Base-by-base conservation (phyloP, 2,888 invertebrate genomes). In the Pachliopta kotzebuea region DNA sequence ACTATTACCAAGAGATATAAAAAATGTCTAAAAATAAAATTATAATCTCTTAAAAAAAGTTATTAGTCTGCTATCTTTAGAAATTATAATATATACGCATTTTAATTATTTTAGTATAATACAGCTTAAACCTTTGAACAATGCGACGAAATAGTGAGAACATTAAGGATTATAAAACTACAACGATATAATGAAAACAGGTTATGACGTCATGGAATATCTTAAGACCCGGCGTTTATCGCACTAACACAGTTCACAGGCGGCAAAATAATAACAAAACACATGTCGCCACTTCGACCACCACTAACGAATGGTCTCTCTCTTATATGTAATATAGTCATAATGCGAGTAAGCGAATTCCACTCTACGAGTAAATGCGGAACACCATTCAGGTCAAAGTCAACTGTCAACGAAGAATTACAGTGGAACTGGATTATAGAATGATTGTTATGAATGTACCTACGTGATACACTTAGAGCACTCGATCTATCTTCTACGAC, bases 401-500 rank as follows among this genome's bases (percentile, higher is more conserved):
- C 60, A 65, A 52, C 56, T 52, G 60, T 59, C 59, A 62, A 26
- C 53, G 18, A 45, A 29, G 60, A 60, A 53, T 53, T 52, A 65
- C 53, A 53, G 56, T 56, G 26, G 56, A 53, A 53, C 21, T 65
- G 52, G 64, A 52, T 64, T 60, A 45, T 56, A 52, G 56, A 56
- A 56, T 55, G 56, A 65, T 65, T 60, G 64, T 56, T 56, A 60
- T 60, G 60, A 57, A 65, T 64, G 64, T 60, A 26, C 9, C 26
- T 60, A 56, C 64, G 64, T 64, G 64, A 60, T 56, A 65, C 45
- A 56, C 50, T 64, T 42, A 42, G 37, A 45, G 52, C 57, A 52
- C 20, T 54, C 63, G 54, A 65, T 61, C 54, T 54, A 65, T 65
- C 65, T 65, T 61, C 54, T 29, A 14, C 53, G 60, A 65, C 65